phyloP scores from a whole-genome alignment of 2,888 invertebrate genomes.

The Timema cristinae region DNA sequence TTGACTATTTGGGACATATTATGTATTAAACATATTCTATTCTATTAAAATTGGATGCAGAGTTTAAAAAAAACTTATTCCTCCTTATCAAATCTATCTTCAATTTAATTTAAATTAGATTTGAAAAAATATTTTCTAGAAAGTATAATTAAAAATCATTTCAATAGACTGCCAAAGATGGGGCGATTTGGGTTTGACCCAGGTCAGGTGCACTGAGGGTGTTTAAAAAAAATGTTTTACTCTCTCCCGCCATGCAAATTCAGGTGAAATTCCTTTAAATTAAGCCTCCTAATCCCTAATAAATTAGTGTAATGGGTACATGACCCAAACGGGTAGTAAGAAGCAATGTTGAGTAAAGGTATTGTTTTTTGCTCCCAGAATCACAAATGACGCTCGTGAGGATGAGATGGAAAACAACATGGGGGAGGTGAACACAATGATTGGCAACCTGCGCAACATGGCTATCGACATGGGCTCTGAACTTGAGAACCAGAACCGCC shows the following conservation, averaged over 20 bases:
- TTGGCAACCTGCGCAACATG: constrained; percentile 63
- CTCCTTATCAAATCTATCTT: too few relatives aligned
- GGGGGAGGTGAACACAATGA: constrained; percentile 58
- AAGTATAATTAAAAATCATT: not conserved
- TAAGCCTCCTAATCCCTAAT: not conserved
- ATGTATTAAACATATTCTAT: too few relatives aligned
- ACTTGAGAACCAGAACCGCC: constrained; percentile 56
- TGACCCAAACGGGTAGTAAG: not conserved
- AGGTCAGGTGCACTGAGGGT: not conserved
- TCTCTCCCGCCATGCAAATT: too few relatives aligned
- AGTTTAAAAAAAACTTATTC: too few relatives aligned
- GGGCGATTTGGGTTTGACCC: too few relatives aligned
- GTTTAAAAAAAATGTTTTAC: not conserved
- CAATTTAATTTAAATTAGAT: too few relatives aligned
- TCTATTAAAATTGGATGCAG: too few relatives aligned
- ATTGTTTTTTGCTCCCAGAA: constrained; percentile 42
- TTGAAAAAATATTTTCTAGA: not conserved
- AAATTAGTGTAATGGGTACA: not conserved
- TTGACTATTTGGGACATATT: too few relatives aligned
- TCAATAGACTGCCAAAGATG: not conserved
- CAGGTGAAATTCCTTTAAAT: too few relatives aligned
- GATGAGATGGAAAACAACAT: constrained; percentile 65
- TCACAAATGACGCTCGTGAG: constrained; percentile 61
- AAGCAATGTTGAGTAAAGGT: not conserved
- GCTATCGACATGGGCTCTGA: constrained; percentile 63